Percentiles rank a stretch among this genome's conserved stretches.
Evolutionary conservation across 2,797 vertebrate genomes (phyloP).

Genomic region (Coreius guichenoti): DNA sequence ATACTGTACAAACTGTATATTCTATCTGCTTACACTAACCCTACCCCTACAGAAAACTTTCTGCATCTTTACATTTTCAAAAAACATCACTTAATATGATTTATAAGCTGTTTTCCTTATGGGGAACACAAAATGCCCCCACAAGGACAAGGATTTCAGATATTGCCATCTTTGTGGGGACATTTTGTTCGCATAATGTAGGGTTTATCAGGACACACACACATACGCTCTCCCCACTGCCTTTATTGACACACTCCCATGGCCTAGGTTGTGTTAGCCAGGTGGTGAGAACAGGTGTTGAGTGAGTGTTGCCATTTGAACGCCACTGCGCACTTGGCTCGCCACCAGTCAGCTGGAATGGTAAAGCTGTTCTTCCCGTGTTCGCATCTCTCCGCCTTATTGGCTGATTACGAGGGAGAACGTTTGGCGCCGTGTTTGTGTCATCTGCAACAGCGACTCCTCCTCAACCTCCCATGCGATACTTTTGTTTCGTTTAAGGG

Average conservation of each 20-base stretch:
- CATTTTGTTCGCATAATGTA: too few species aligned
- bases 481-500: conserved; percentile 61
- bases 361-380: conserved; percentile 84
- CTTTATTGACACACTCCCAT: conserved; percentile 73
- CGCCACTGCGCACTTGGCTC: conserved; percentile 89
- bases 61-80: too few species aligned
- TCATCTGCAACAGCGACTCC: conserved; percentile 60
- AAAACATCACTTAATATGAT: too few species aligned
- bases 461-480: conserved; percentile 56
- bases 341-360: conserved; percentile 84
- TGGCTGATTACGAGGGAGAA: conserved; percentile 77
- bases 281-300: conserved; percentile 96
- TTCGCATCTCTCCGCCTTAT: conserved; percentile 78
- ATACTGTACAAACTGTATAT: too few species aligned
- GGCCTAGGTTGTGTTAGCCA: conserved; percentile 88
- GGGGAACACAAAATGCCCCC: too few species aligned
- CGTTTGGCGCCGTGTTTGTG: conserved; percentile 65
- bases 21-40: too few species aligned
- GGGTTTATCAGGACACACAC: neutral
- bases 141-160: too few species aligned
- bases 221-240: conserved; percentile 47
- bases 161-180: too few species aligned
- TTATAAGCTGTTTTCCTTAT: too few species aligned
- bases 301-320: conserved; percentile 86
- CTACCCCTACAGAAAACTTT: too few species aligned